Conservation (phyloP, 2,113 vertebrate genomes). For the Gobius niger region DNA sequence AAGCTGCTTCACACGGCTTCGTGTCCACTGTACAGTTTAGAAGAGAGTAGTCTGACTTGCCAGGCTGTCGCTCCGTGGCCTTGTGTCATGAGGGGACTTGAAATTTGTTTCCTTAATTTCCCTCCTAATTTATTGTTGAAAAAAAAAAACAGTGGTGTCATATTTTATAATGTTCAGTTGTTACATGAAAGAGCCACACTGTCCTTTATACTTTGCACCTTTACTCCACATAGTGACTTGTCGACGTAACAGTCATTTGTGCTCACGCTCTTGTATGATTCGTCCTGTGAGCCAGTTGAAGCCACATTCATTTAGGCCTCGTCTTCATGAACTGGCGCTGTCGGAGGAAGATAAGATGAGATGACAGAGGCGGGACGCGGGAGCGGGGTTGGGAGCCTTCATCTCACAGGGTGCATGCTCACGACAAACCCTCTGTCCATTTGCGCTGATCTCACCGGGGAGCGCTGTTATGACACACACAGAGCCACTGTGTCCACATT, state of each 20-base stretch:
- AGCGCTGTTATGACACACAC: conserved; percentile 69
- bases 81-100: no score
- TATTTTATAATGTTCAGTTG: no score
- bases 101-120: no score
- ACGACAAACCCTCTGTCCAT: conserved; percentile 16
- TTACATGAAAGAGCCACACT: no score
- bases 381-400: not conserved
- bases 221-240: not conserved
- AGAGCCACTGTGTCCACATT: conserved; percentile 22
- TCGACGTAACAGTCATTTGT: not conserved
- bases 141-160: no score
- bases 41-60: no score
- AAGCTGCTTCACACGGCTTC: no score
- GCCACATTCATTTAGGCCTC: conserved; percentile 44
- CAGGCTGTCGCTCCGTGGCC: no score
- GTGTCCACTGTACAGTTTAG: no score
- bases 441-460: conserved; percentile 56
- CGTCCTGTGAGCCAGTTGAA: conserved; percentile 4
- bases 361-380: not conserved
- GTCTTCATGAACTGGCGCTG: conserved; percentile 10
- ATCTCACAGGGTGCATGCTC: conserved; percentile 28
- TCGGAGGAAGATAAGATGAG: not conserved
- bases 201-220: no score
- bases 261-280: not conserved
- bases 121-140: no score